Evolutionary conservation across 2,888 invertebrate species (phyloP).

Genomic region (Nineta flava): DNA sequence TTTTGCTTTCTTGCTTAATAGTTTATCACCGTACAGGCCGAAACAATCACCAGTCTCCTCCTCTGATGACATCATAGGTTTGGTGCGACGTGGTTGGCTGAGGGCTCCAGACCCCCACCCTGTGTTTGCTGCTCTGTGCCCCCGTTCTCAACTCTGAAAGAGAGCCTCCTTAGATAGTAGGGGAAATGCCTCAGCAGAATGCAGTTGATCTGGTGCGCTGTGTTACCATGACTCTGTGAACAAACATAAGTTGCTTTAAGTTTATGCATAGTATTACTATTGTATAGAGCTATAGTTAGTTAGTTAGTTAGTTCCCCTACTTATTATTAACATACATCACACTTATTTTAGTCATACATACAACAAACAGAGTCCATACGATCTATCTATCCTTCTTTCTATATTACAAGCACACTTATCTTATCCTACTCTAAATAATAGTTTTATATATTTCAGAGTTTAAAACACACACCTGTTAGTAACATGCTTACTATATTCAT

Average conservation of each 20-base stretch:
- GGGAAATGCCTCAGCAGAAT: slow-evolving; percentile 6
- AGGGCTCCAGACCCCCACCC: slow-evolving; percentile 48
- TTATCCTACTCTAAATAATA: too few species aligned
- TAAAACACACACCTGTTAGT: too few species aligned
- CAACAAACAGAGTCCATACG: too few species aligned
- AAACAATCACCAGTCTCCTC: slow-evolving; percentile 79
- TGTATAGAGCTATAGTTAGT: too few species aligned
- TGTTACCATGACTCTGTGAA: not conserved
- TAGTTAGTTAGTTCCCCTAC: too few species aligned
- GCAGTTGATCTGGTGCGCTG: not conserved
- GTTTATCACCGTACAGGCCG: slow-evolving; percentile 86
- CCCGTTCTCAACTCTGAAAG: slow-evolving; percentile 4
- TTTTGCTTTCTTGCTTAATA: slow-evolving; percentile 75
- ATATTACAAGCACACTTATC: too few species aligned
- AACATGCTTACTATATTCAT: too few species aligned
- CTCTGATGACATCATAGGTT: slow-evolving; percentile 93
- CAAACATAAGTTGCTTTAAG: not conserved
- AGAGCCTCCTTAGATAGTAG: not conserved
- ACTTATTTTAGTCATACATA: too few species aligned
- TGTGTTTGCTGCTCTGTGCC: slow-evolving; percentile 25
- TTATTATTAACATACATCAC: too few species aligned
- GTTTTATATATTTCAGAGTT: too few species aligned
- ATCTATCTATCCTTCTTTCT: too few species aligned
- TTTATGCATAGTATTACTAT: not conserved
- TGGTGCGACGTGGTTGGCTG: slow-evolving; percentile 69